Evolutionary conservation across 2,888 invertebrate genomes (phyloP), one percentile per base, ranked within the genome.

Genomic region (Apamea sordens): DNA sequence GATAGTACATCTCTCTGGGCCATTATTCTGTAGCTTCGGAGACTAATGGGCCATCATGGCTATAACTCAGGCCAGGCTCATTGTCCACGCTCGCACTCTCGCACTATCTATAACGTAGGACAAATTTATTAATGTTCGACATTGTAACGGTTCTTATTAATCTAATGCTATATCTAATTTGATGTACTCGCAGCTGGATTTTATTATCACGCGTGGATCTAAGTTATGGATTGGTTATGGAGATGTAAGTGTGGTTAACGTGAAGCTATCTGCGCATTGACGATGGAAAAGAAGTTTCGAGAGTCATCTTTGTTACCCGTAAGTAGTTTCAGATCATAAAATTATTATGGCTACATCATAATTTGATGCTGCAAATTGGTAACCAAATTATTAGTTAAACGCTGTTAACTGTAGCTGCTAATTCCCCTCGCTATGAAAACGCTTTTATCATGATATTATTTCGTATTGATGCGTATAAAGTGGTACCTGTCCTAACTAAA

Each of bases 61-160:
- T 89, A 96, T 97, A 96, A 96, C 93, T 97, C 96, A 96, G 92
- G 89, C 92, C 91, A 89, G 89, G 92, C 94, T 96, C 95, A 96
- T 97, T 97, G 96, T 96, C 95, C 94, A 91, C 91, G 93, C 93
- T 94, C 94, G 93, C 94, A 95, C 95, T 94, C 93, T 93, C 93
- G 94, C 93, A 91, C 95, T 96, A 96, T 96, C 96, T 95, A 93
- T 95, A 94, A 93, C 92, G 92, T 92, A 93, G 93, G 96, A 96
- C 96, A 96, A 97, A 96, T 97, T 97, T 97, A 96, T 96, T 96
- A 95, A 94, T 95, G 94, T 93, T 93, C 93, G 92, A 94, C 94
- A 93, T 92, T 93, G 93, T 93, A 94, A 93, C 94, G 93, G 93
- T 90, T 89, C 93, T 95, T 94, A 94, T 94, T 95, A 94, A 95